A percentile compares a stretch with the other conserved stretches of the same genome.
Conservation (phyloP, 2,797 vertebrate species). For the Darevskia mixta region DNA sequence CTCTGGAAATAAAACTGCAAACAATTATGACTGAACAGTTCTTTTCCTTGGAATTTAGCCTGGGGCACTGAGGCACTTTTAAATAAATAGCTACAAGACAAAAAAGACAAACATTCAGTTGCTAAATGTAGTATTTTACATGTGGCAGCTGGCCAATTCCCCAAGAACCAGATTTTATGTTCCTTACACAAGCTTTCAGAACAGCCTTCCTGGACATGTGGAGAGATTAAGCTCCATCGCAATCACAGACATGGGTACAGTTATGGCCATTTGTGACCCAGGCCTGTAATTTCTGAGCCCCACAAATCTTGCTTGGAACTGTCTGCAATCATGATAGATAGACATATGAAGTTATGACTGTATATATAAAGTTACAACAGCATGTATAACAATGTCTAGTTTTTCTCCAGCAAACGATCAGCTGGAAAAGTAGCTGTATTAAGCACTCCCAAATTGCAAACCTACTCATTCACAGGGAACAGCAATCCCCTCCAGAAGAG, state of each 20-base stretch:
- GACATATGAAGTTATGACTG: no score
- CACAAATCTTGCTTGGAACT: neutral
- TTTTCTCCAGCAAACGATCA: neutral
- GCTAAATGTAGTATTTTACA: conserved; percentile 1
- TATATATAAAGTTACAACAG: neutral
- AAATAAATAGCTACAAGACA: neutral
- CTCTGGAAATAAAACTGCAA: neutral
- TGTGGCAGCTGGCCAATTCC: neutral
- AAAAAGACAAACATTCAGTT: neutral
- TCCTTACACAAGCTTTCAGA: neutral
- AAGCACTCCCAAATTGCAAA: neutral
- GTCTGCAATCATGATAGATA: neutral
- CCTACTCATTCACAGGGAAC: neutral
- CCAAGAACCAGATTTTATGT: neutral
- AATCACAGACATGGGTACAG: neutral
- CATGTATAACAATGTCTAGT: neutral
- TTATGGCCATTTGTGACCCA: neutral
- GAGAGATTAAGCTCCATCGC: neutral
- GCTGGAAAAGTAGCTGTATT: neutral
- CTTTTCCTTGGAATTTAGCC: neutral
- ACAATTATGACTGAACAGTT: neutral
- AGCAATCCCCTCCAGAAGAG: neutral
- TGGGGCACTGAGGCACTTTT: neutral
- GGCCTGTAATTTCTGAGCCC: neutral
- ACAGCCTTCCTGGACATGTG: neutral